Conservation (phyloP, 2,797 vertebrate species). For the Centroberyx gerrardi region DNA sequence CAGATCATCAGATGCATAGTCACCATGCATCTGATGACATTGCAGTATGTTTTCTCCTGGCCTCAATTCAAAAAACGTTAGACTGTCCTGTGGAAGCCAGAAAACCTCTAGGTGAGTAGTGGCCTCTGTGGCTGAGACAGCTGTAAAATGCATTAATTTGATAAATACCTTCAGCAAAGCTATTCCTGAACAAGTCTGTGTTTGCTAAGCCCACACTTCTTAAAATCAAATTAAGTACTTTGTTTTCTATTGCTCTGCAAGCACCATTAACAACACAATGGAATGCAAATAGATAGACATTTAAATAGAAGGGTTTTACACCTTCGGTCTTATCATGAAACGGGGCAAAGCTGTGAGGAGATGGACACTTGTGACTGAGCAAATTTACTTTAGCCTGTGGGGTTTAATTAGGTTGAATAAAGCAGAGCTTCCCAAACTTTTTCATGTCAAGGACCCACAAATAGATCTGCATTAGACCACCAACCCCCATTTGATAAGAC, state of each 20-base stretch:
- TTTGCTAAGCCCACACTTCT: constrained; percentile 49
- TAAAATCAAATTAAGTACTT: constrained; percentile 71
- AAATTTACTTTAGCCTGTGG: constrained; percentile 57
- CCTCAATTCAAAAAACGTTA: constrained; percentile 25
- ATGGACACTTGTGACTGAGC: constrained; percentile 50
- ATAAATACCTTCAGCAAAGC: constrained; percentile 53
- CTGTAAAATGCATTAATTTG: constrained; percentile 67
- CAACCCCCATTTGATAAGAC: constrained; percentile 34
- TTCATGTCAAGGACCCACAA: constrained; percentile 35
- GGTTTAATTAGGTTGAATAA: constrained; percentile 60
- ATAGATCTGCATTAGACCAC: constrained; percentile 32
- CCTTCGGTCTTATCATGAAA: constrained; percentile 47
- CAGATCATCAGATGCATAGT: constrained; percentile 50
- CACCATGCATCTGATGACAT: constrained; percentile 33
- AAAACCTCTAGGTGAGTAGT: constrained; percentile 22
- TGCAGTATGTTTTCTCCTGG: constrained; percentile 45
- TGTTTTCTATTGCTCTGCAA: constrained; percentile 45
- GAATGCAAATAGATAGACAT: constrained; percentile 68
- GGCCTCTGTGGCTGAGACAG: constrained; percentile 43
- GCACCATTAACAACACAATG: constrained; percentile 75
- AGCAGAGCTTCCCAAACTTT: constrained; percentile 37
- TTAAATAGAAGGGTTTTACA: constrained; percentile 71
- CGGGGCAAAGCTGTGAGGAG: constrained; percentile 51
- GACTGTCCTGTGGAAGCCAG: not conserved
- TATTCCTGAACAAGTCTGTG: constrained; percentile 31